Conservation (phyloP, 1,140 invertebrate species). For the Philopotamus ludificatus region DNA sequence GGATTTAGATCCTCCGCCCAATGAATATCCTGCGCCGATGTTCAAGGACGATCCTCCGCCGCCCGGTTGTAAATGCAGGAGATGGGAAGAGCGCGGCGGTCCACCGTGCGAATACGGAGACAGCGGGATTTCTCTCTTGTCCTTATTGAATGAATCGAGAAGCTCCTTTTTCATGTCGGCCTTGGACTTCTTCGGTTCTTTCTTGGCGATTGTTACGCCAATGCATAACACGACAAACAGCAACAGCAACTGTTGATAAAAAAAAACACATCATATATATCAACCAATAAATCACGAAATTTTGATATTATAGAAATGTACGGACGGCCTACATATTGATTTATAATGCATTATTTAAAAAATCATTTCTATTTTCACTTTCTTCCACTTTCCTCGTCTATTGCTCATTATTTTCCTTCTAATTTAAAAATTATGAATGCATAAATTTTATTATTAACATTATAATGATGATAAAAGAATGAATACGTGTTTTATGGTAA, state of each 20-base stretch:
- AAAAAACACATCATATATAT: slow-evolving; percentile 6
- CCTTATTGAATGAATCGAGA: slow-evolving; percentile 23
- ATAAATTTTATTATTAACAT: too few species aligned
- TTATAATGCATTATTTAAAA: neutral
- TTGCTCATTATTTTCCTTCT: neutral
- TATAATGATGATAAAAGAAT: too few species aligned
- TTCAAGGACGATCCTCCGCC: slow-evolving; percentile 28
- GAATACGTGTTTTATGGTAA: too few species aligned
- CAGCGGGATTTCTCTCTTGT: slow-evolving; percentile 34
- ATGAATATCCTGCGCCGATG: slow-evolving; percentile 35
- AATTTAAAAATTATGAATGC: neutral
- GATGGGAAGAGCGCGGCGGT: slow-evolving; percentile 19
- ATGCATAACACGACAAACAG: slow-evolving; percentile 21
- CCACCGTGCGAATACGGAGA: slow-evolving; percentile 18
- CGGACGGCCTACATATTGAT: neutral
- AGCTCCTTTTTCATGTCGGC: slow-evolving; percentile 25
- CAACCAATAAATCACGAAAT: neutral
- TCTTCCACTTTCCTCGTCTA: neutral
- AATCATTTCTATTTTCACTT: neutral
- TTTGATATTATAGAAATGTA: neutral
- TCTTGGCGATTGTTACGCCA: slow-evolving; percentile 18
- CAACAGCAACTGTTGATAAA: slow-evolving; percentile 22
- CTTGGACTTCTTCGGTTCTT: slow-evolving; percentile 27
- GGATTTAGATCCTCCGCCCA: slow-evolving; percentile 28
- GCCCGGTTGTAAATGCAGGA: slow-evolving; percentile 25